phyloP scores from a whole-genome alignment of 1,140 invertebrate genomes.

The Monochamus saltuarius region DNA sequence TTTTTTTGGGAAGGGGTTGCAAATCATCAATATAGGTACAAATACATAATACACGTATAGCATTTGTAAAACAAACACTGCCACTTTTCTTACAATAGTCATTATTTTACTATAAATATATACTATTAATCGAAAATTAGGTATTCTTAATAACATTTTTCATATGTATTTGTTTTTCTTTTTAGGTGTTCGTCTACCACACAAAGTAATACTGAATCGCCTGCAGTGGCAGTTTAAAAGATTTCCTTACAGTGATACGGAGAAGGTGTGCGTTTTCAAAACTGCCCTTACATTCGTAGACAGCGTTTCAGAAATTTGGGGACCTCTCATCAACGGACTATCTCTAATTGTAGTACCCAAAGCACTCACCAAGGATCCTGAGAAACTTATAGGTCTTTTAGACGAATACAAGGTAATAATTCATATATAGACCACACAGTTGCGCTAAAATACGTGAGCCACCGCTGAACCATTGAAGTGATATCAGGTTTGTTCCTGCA shows the following conservation, averaged over 20 bases:
- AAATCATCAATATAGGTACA: too few relatives aligned
- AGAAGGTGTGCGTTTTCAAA: slow-evolving; percentile 77
- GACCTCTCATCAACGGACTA: slow-evolving; percentile 70
- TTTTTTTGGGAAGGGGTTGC: too few relatives aligned
- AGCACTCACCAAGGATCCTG: slow-evolving; percentile 71
- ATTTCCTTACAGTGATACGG: slow-evolving; percentile 68
- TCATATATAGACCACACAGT: too few relatives aligned
- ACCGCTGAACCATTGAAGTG: too few relatives aligned
- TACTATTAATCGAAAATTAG: too few relatives aligned
- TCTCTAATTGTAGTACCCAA: slow-evolving; percentile 72
- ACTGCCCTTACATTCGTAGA: slow-evolving; percentile 88
- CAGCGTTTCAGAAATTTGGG: slow-evolving; percentile 84
- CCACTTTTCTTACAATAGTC: too few relatives aligned
- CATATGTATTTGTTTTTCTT: slow-evolving; percentile 20
- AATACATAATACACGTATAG: too few relatives aligned
- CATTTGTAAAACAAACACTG: too few relatives aligned
- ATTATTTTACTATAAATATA: too few relatives aligned
- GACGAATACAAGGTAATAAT: slow-evolving; percentile 65
- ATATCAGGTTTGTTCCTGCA: too few relatives aligned
- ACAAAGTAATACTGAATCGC: slow-evolving; percentile 76
- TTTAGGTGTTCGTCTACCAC: slow-evolving; percentile 75
- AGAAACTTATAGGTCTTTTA: slow-evolving; percentile 66
- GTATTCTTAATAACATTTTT: too few relatives aligned
- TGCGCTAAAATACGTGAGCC: too few relatives aligned
- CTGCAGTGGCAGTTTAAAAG: slow-evolving; percentile 81